Evolutionary conservation across 2,888 invertebrate species (phyloP), one percentile per base, ranked within the genome.

Genomic region (Morpho deidamia): DNA sequence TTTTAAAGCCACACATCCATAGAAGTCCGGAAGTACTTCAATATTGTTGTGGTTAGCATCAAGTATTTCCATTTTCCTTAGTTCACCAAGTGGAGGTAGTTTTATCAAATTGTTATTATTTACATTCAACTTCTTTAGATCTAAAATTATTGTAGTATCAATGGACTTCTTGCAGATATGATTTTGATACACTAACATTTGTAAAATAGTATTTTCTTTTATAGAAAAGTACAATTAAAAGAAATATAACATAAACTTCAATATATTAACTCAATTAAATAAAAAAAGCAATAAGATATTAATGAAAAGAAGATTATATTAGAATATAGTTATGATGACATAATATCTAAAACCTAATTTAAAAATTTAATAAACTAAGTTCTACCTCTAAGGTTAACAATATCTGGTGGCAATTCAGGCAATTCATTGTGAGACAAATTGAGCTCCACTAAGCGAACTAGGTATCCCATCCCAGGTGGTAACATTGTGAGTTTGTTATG

Each of bases 41-140:
- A 98, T 92, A 69, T 95, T 93, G 81, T 98, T 98, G 72, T 96
- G 95, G 68, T 96, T 94, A 5, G 95, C 92, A 71, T 95, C 94
- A 23, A 97, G 78, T 56, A 93, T 89, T 76, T 95, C 94, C 76
- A 96, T 87, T 82, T 94, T 94, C 47, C 94, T 88, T 60, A 96
- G 79, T 70, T 95, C 94, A 8, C 95, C 94, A 73, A 96, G 81
- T 7, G 92, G 86, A 7, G 96, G 94, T 55, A 95, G 73, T 41
- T 70, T 70, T 67, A 90, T 91, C 54, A 96, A 77, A 68, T 92
- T 91, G 76, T 96, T 96, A 68, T 94, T 91, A 68, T 92, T 93
- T 47, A 95, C 78, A 74, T 96, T 95, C 65, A 97, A 71, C 73
- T 94, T 94, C 73, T 92, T 91, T 56, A 96, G 83, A 60, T 91